Conservation (phyloP, 2,797 vertebrate species). For the Simalia tracyae region DNA sequence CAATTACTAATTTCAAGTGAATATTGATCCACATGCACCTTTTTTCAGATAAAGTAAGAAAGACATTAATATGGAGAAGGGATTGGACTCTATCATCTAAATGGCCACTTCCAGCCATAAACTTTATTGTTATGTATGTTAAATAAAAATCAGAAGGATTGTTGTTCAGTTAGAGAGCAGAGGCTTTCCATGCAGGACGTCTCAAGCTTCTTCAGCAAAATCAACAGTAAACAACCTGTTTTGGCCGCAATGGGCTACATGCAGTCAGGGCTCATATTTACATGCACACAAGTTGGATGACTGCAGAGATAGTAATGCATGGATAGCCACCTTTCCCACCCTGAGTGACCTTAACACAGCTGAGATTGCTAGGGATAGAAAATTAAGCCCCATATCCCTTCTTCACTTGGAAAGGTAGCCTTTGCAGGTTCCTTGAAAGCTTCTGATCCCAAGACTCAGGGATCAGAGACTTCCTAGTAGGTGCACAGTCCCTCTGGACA, state of each 20-base stretch:
- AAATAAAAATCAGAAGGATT: neutral
- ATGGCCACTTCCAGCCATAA: neutral
- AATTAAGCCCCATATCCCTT: neutral
- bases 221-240: neutral
- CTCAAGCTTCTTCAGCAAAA: neutral
- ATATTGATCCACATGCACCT: neutral
- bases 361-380: neutral
- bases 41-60: neutral
- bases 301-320: neutral
- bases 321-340: neutral
- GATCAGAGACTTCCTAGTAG: neutral
- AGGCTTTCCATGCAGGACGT: neutral
- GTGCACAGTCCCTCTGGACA: neutral
- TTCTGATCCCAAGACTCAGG: neutral
- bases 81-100: neutral
- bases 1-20: neutral
- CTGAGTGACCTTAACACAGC: neutral
- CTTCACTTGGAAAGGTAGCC: neutral
- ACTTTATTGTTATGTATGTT: neutral
- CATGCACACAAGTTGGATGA: neutral
- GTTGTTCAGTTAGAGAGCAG: neutral
- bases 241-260: neutral
- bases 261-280: neutral
- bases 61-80: neutral
- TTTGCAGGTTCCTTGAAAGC: neutral